Conservation (phyloP, 2,797 vertebrate species). For the Phrynocephalus vlangalii region DNA sequence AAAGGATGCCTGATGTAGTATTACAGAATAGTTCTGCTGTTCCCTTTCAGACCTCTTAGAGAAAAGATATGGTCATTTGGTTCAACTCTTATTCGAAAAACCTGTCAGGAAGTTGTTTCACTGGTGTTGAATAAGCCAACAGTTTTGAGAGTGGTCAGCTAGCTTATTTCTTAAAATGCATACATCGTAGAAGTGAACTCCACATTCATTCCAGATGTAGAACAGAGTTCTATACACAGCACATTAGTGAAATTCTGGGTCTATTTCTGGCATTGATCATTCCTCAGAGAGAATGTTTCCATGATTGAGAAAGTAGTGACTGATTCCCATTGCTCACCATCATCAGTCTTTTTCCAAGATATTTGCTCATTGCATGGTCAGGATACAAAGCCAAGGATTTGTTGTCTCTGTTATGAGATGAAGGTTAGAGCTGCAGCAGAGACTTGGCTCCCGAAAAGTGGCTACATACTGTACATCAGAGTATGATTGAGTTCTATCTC, state of each 20-base stretch:
- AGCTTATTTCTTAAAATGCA: background rate
- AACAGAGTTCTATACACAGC: too few species aligned
- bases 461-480: background rate
- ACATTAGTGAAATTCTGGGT: background rate
- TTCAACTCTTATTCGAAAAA: background rate
- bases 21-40: background rate
- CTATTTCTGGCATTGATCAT: background rate
- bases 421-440: background rate
- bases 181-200: background rate
- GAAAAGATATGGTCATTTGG: background rate
- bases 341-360: background rate
- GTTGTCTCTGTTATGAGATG: background rate
- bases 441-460: background rate
- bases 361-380: background rate
- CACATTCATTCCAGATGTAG: background rate
- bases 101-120: background rate
- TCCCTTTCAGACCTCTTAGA: background rate
- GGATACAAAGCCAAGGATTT: background rate
- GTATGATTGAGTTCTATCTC: background rate
- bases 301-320: background rate
- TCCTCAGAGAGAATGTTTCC: background rate
- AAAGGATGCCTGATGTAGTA: conserved; percentile 54
- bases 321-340: background rate
- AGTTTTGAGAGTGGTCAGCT: background rate
- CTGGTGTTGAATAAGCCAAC: background rate